Conservation (phyloP, 2,797 vertebrate species). For the Gallinago stenura region DNA sequence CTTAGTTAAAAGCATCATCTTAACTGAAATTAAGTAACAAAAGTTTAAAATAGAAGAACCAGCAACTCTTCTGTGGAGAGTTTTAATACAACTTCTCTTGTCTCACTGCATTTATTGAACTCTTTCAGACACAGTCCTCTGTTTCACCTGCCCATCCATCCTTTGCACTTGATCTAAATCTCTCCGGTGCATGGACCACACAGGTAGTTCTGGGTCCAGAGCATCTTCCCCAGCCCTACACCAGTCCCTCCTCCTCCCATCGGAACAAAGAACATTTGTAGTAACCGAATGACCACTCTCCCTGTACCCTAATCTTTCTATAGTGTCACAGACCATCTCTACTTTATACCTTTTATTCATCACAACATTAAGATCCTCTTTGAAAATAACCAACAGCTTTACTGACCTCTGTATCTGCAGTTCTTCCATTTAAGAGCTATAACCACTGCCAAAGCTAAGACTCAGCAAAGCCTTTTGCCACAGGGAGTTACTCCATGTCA, state of each 20-base stretch:
- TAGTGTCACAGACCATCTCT: neutral
- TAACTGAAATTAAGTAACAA: neutral
- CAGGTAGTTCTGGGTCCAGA: neutral
- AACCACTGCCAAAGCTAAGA: neutral
- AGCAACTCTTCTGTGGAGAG: neutral
- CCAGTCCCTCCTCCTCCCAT: neutral
- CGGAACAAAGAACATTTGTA: neutral
- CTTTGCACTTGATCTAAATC: neutral
- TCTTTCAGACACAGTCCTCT: neutral
- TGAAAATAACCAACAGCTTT: neutral
- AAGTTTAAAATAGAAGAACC: neutral
- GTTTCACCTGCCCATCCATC: neutral
- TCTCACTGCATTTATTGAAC: neutral
- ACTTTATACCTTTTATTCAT: rapidly evolving
- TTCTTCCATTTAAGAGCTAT: neutral
- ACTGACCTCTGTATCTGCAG: rapidly evolving
- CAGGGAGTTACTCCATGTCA: neutral
- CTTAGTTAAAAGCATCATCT: neutral
- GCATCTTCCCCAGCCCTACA: neutral
- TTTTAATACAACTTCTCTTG: neutral
- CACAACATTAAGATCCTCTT: neutral
- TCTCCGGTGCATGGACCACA: rapidly evolving
- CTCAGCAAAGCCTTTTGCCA: neutral
- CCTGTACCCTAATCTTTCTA: neutral
- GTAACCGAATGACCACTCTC: neutral